Base-by-base conservation (phyloP, 2,797 vertebrate species). In the Darevskia mixta region DNA sequence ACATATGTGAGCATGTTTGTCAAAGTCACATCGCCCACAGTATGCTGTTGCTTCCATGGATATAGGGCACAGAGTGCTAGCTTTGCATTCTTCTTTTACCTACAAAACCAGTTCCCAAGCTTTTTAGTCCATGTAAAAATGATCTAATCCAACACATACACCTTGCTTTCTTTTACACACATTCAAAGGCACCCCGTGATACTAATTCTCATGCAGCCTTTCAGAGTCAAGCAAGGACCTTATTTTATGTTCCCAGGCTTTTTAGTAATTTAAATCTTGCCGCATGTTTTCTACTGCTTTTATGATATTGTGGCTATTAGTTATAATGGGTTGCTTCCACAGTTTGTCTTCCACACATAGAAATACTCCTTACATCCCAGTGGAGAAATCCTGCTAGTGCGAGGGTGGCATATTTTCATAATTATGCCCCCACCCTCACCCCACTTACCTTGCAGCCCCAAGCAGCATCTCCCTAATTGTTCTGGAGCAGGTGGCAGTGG, bases 21-120 rank as follows among this genome's bases (percentile, higher is more conserved):
- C 96, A 93, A 98, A 98, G 95, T 98, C 97, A 95, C 98, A 99
- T 90, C 93, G 95, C 35, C 98, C 98, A 87, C 98, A 99, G 87
- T 97, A 96, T 23, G 98, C 97, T 41, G 96, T 96, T 69, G 95
- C 94, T 80, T 97, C 96, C 79, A 94, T 91, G 23, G 97, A 95
- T 27, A 93, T 72, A 0, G 98, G 98, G 94, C 98, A 99, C 86
- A 98, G 75, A 10, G 92, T 72, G 29, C 94, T 96, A 79, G 96
- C 97, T 55, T 90, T 92, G 91, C 98, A 99, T 81, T 92, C 95
- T 93, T 93, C 95, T 86, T 90, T 96, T 95, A 98, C 96, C 96
- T 96, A 78, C 90, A 88, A 77, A 41, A 89, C 55, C 32, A 3
- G 32, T 55, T 41, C n/a, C 71, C 61, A 85, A 67, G 43, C 8